Percentiles rank a stretch among this genome's conserved stretches.
Conservation (phyloP, 2,888 invertebrate genomes). For the Dendrolimus houi region DNA sequence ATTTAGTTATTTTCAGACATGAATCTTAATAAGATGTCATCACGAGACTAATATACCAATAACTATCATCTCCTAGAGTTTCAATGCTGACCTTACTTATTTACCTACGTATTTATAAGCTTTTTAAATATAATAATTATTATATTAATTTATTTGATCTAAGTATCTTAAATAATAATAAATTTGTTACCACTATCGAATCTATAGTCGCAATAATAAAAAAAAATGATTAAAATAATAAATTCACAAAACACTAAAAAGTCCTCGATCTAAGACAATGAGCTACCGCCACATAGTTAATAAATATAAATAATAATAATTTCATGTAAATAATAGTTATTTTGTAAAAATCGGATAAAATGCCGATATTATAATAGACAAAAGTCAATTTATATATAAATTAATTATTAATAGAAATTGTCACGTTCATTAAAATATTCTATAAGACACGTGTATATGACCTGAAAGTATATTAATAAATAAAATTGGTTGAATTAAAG, state of each 20-base stretch:
- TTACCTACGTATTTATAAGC: constrained; percentile 42
- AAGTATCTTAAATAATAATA: constrained; percentile 29
- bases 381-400: too few relatives aligned
- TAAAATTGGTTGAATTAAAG: too few relatives aligned
- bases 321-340: too few relatives aligned
- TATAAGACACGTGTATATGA: too few relatives aligned
- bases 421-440: too few relatives aligned
- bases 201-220: constrained; percentile 5
- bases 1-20: background rate
- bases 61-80: background rate
- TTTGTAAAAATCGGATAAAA: too few relatives aligned
- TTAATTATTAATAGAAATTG: too few relatives aligned
- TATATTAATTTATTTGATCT: constrained; percentile 58
- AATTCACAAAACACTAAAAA: constrained; percentile 1
- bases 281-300: background rate
- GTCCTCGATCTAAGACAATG: background rate
- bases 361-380: too few relatives aligned
- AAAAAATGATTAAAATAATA: background rate
- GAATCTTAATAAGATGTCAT: background rate
- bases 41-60: background rate
- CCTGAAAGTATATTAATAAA: too few relatives aligned
- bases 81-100: constrained; percentile 12
- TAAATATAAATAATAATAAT: background rate
- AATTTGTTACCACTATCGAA: too few relatives aligned
- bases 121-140: constrained; percentile 24